Base-by-base conservation (phyloP, 2,113 vertebrate species). In the Heloderma charlesbogerti region DNA sequence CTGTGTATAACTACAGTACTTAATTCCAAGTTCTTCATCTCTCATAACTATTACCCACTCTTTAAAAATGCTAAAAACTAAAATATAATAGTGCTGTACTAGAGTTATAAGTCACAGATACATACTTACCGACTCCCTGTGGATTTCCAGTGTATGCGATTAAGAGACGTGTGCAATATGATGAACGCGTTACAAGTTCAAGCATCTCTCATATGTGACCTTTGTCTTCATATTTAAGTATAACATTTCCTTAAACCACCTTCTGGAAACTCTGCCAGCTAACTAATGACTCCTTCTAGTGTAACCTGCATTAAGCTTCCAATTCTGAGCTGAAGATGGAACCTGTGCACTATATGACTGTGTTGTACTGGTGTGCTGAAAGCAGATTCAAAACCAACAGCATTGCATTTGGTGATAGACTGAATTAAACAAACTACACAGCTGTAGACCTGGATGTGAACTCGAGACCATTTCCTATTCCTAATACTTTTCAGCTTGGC, bases 31-130 rank as follows among this genome's bases (percentile, higher is more conserved):
- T 98, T 98, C 97, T 97, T 98, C 98, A 98, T 98, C 98, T 98
- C 98, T 98, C 97, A 98, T 98, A 99, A 98, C 98, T 98, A 98
- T 99, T 99, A 99, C 98, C 98, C 98, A 98, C 98, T 99, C 98
- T 99, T 99, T 99, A 98, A 98, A 98, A 99, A 98, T 98, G 98
- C 97, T 98, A 98, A 98, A 98, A 99, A 97, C 95, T 98, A 98
- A 99, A 99, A 98, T 97, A 97, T 98, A 97, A 98, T 98, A 98
- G 98, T 98, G 97, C 98, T 98, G 98, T 96, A 96, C 97, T 97
- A 97, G 96, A 98, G 97, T 98, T 98, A 98, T 99, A 98, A 98
- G 97, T 98, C 98, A 98, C 97, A 97, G 97, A 98, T 96, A 97
- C 97, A 96, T 97, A 96, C 97, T 97, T 98, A 97, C 97, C 95